Percentiles rank a stretch among this genome's conserved stretches.
Evolutionary conservation across 2,797 vertebrate species (phyloP).

Genomic region (Manis pentadactyla): DNA sequence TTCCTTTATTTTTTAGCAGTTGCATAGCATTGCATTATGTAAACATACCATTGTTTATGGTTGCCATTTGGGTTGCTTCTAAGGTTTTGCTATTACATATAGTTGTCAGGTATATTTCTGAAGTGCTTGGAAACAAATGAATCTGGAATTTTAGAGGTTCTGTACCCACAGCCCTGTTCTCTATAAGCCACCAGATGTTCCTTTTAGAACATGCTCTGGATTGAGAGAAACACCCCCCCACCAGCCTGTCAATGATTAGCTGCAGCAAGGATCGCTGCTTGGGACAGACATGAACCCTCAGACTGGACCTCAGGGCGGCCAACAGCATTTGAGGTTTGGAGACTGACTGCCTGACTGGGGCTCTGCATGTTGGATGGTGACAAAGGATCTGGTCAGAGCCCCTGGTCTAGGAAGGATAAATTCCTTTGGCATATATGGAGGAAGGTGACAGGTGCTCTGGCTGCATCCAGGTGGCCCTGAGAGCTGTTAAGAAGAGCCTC

Average conservation of each 20-base stretch:
- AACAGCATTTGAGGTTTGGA: background rate
- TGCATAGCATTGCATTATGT: background rate
- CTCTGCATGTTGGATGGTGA: background rate
- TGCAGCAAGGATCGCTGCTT: background rate
- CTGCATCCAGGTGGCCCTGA: background rate
- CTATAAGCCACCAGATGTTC: background rate
- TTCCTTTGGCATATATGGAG: background rate
- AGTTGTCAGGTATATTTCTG: background rate
- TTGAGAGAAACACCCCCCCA: background rate
- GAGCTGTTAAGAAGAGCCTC: background rate
- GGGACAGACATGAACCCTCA: background rate
- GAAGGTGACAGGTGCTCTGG: background rate
- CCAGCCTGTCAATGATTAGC: background rate
- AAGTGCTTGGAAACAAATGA: background rate
- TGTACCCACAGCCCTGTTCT: background rate
- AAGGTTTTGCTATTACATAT: background rate
- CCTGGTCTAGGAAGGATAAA: background rate
- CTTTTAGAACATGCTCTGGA: background rate
- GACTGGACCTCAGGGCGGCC: background rate
- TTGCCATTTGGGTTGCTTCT: background rate
- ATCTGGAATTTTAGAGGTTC: background rate
- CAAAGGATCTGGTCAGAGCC: background rate
- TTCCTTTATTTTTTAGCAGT: background rate
- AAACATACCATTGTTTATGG: background rate
- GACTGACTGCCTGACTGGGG: fast-evolving